Percentiles rank a stretch among this genome's conserved stretches.
Conservation (phyloP, 1,140 invertebrate species). For the Lordiphosa collinella region DNA sequence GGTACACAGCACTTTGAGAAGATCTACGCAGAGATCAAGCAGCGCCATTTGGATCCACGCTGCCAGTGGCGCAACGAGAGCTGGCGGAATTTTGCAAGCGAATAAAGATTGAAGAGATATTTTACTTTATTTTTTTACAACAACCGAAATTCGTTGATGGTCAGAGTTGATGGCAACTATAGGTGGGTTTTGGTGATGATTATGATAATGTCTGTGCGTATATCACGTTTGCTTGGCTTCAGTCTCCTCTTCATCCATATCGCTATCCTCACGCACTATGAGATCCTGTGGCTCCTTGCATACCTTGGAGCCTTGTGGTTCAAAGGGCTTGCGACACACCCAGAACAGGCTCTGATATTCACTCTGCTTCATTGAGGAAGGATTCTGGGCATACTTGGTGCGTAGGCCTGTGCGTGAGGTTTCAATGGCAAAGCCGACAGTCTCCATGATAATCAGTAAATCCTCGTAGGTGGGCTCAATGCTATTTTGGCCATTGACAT, state of each 20-base stretch:
- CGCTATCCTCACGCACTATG: conserved; percentile 39
- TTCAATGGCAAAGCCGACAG: conserved; percentile 91
- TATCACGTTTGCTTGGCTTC: neutral
- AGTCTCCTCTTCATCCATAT: conserved; percentile 13
- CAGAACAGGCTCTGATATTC: conserved; percentile 78
- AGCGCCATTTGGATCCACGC: conserved; percentile 41
- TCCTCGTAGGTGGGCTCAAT: conserved; percentile 97
- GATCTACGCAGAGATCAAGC: conserved; percentile 49
- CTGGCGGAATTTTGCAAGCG: conserved; percentile 44
- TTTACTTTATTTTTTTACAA: too few relatives aligned
- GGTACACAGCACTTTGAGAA: conserved; percentile 45
- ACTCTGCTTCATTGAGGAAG: conserved; percentile 88
- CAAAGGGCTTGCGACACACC: conserved; percentile 63
- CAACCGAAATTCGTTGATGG: too few relatives aligned
- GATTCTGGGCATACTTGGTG: conserved; percentile 95
- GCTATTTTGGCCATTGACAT: conserved; percentile 92
- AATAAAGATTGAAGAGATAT: neutral
- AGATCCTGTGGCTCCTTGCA: conserved; percentile 52
- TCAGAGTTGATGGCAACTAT: too few relatives aligned
- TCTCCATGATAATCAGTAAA: conserved; percentile 89
- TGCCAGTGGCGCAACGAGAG: conserved; percentile 33
- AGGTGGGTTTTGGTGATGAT: neutral
- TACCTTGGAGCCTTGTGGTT: conserved; percentile 14
- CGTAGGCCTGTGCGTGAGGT: conserved; percentile 88
- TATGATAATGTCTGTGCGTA: too few relatives aligned